Base-by-base conservation (phyloP, 2,113 vertebrate genomes). In the Gnathonemus echidnorhynchus region DNA sequence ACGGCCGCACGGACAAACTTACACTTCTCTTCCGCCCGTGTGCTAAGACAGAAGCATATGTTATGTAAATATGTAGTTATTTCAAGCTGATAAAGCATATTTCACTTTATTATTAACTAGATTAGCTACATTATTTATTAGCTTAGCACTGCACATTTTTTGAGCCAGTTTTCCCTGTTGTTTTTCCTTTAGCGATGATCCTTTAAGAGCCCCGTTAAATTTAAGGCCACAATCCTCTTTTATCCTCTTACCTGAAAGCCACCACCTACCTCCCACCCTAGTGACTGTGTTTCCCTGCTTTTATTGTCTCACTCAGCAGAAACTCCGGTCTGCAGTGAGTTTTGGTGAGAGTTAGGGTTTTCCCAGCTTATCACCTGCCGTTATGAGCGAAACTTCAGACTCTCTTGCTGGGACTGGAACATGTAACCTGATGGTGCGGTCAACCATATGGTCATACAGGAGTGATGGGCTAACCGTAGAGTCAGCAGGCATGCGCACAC, bases 91-190 rank as follows among this genome's bases (percentile, higher is more conserved):
- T 87, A 87, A 87, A 52, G 86, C 86, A 52, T 13, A 87, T 52
- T 87, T 87, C 24, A 35, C 86, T 31, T 87, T 87, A 31, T 53
- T 87, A 87, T 87, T 53, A 87, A 49, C 83, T 48, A 85, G 83
- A 85, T 85, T 85, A 85, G 45, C 39, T 85, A 85, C 83, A 85
- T 85, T 85, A 85, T 85, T 85, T 85, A 85, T 85, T 48, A 85
- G 83, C 83, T 85, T 85, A 48, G 83, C 83, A 48, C 21, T 85
- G 83, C 86, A 87, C 27, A 87, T 52, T 87, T 62, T 50, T 35
- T n/a, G 24, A 53, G 49, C n/a, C 49, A 53, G 10, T 24, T 85
- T 85, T 45, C 19, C 21, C 21, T 39, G 9, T 85, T 48, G 45
- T 48, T 46, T 46, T 45, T 46, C 45, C 21, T 24, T 83, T 45